Conservation (phyloP, 2,797 vertebrate genomes). For the Micropoecilia bifurca region DNA sequence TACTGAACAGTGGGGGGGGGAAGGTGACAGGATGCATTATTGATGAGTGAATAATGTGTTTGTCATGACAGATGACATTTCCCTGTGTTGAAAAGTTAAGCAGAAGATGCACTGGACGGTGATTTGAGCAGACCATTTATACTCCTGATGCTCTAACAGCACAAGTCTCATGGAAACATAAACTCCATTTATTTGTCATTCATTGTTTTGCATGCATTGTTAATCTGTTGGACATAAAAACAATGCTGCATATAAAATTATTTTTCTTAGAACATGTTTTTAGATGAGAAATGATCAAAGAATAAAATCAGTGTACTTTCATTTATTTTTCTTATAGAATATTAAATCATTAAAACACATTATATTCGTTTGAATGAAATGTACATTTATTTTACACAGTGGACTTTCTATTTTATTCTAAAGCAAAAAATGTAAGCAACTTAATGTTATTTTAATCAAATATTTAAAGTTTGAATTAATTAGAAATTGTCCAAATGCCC, state of each 20-base stretch:
- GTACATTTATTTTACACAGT: background rate
- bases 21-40: slow-evolving; percentile 87
- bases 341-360: slow-evolving; percentile 1
- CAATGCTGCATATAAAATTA: background rate
- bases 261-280: background rate
- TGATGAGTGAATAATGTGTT: slow-evolving; percentile 90
- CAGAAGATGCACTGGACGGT: slow-evolving; percentile 59
- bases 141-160: slow-evolving; percentile 12
- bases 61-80: slow-evolving; percentile 84
- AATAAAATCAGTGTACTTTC: background rate
- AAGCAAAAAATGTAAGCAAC: background rate
- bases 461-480: background rate
- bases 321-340: background rate
- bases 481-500: background rate
- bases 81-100: slow-evolving; percentile 73
- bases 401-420: background rate
- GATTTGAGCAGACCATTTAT: slow-evolving; percentile 59
- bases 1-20: slow-evolving; percentile 55
- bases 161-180: slow-evolving; percentile 2
- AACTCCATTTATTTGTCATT: slow-evolving; percentile 9
- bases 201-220: slow-evolving; percentile 11
- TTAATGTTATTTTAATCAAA: background rate
- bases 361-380: background rate
- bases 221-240: background rate
- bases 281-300: background rate